phyloP scores from a whole-genome alignment of 1,140 invertebrate genomes.

The Drosophila nikananu region DNA sequence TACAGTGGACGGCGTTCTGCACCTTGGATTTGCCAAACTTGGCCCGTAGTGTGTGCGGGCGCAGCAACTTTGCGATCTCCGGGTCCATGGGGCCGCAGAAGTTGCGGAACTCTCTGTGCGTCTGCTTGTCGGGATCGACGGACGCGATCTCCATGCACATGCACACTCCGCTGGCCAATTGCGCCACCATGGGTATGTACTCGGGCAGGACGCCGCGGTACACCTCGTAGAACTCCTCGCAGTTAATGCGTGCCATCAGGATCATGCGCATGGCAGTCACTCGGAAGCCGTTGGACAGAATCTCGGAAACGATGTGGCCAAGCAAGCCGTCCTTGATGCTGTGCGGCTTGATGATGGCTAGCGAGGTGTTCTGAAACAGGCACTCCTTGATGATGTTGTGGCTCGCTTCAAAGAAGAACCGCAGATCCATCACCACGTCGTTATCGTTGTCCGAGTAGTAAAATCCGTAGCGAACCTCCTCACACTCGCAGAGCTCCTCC shows the following conservation, averaged over 20 bases:
- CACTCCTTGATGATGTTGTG: slow-evolving; percentile 60
- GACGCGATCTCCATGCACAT: slow-evolving; percentile 94
- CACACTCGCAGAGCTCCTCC: slow-evolving; percentile 90
- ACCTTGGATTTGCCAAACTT: slow-evolving; percentile 93
- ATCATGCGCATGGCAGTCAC: slow-evolving; percentile 93
- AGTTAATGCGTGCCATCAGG: slow-evolving; percentile 91
- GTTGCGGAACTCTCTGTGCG: slow-evolving; percentile 92
- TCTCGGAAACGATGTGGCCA: slow-evolving; percentile 91
- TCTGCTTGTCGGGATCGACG: slow-evolving; percentile 86
- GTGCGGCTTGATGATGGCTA: slow-evolving; percentile 97
- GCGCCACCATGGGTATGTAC: slow-evolving; percentile 93
- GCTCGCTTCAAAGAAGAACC: slow-evolving; percentile 89
- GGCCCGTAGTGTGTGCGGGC: slow-evolving; percentile 93
- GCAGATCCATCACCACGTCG: slow-evolving; percentile 87
- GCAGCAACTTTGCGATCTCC: slow-evolving; percentile 93
- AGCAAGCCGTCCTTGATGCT: slow-evolving; percentile 90
- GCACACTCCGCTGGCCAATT: slow-evolving; percentile 93
- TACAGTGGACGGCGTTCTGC: slow-evolving; percentile 96
- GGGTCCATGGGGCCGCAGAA: slow-evolving; percentile 95
- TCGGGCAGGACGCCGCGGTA: slow-evolving; percentile 96
- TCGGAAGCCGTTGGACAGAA: slow-evolving; percentile 90
- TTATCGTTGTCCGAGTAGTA: slow-evolving; percentile 89
- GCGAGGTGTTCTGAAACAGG: slow-evolving; percentile 87
- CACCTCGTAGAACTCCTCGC: slow-evolving; percentile 96
- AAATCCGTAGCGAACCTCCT: slow-evolving; percentile 90